These are phyloP conservation scores for Eilema griseolum DNA, from an alignment of 2,888 invertebrate genomes.

Conservation along the genomic window DNA sequence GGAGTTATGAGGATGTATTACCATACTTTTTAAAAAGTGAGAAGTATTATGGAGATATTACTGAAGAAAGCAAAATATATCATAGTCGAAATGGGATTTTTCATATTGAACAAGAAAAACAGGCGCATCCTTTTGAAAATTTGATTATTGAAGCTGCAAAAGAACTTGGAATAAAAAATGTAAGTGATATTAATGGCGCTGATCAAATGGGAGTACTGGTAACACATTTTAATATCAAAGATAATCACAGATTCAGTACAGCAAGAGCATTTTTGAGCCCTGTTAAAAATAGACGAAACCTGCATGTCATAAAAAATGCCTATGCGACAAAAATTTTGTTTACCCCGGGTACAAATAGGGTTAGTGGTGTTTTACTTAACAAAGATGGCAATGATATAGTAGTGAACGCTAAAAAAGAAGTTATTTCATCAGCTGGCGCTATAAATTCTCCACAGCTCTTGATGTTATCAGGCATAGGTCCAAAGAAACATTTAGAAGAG, in stretches of 20 bases:
- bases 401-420: slow-evolving; percentile 77
- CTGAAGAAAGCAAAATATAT: slow-evolving; percentile 57
- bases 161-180: slow-evolving; percentile 74
- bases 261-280: slow-evolving; percentile 83
- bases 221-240: slow-evolving; percentile 75
- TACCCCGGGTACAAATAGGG: slow-evolving; percentile 76
- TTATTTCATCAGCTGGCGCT: slow-evolving; percentile 82
- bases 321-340: slow-evolving; percentile 85
- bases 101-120: slow-evolving; percentile 63
- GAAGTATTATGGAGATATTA: slow-evolving; percentile 59
- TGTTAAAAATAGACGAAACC: slow-evolving; percentile 70
- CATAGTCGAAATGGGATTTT: slow-evolving; percentile 74
- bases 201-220: slow-evolving; percentile 82
- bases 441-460: slow-evolving; percentile 84
- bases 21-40: slow-evolving; percentile 85
- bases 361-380: slow-evolving; percentile 73
- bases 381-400: slow-evolving; percentile 67
- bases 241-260: slow-evolving; percentile 82
- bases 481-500: slow-evolving; percentile 69
- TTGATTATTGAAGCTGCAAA: slow-evolving; percentile 70
- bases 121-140: slow-evolving; percentile 56
- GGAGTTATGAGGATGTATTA: slow-evolving; percentile 86
- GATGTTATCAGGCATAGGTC: slow-evolving; percentile 85
- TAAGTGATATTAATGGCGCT: slow-evolving; percentile 74
- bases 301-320: slow-evolving; percentile 82